Evolutionary conservation across 2,888 invertebrate genomes (phyloP), one percentile per base, ranked within the genome.

Genomic region (Chromoteleia sp.): DNA sequence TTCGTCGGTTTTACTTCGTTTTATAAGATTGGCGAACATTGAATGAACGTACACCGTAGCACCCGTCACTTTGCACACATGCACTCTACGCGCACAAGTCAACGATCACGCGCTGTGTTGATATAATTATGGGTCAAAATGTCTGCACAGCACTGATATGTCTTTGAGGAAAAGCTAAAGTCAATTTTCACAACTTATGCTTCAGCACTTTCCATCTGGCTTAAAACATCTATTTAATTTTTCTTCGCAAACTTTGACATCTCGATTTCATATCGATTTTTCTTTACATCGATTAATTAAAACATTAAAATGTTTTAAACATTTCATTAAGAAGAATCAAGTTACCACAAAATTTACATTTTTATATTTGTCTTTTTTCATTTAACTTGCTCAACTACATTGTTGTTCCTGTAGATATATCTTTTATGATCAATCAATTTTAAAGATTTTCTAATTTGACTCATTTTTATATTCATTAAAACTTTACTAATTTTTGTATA

Each of bases 61-160:
- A 79, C 76, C 70, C 39, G 73, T 79, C 76, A 81, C 52, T 61
- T 71, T 77, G 80, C 77, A 80, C 81, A 79, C 78, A 78, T 71
- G 81, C 83, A 81, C 76, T 76, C 74, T 70, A 25, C 52, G 25
- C 70, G 68, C 75, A 79, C 78, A 58, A 67, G 48, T 63, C 73
- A 68, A 59, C 52, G 41, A 70, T 45, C 59, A 43, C 17, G 29
- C 30, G 15, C 63, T 43, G 45, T 45, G 61, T 63, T 71, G 58
- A 63, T 65, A 33, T 68, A 50, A 70, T 85, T 80, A 85, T 85
- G 71, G 82, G 84, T 85, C 83, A 76, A 86, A 86, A 87, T 88
- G 87, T 87, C 87, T 87, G 89, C 89, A 90, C 89, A 87, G 89
- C 89, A 90, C 89, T 86, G 86, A 88, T 84, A 84, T 87, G 78